Conservation (phyloP, 2,888 invertebrate species). For the Tetheella fluctuosa region DNA sequence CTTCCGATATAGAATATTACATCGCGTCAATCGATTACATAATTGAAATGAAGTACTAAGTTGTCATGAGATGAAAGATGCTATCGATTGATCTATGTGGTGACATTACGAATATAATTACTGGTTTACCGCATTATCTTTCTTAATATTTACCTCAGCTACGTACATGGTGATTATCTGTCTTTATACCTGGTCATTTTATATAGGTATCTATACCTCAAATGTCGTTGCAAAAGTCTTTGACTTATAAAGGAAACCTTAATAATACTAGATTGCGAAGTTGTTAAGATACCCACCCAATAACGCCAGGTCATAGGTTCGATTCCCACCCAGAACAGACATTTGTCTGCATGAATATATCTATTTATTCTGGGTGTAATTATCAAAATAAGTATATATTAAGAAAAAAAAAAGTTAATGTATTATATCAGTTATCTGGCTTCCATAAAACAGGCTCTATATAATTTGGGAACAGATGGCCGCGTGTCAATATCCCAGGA, state of each 20-base stretch:
- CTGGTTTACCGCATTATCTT: not conserved
- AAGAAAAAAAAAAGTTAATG: no score
- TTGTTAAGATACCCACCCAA: no score
- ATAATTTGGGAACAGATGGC: no score
- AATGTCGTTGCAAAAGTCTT: not conserved
- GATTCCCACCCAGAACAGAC: no score
- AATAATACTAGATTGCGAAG: no score
- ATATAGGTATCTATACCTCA: not conserved
- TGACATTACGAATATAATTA: constrained; percentile 2
- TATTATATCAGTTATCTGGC: no score
- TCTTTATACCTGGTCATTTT: not conserved
- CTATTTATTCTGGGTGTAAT: no score
- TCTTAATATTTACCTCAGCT: constrained; percentile 1
- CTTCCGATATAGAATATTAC: constrained; percentile 44
- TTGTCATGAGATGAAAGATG: not conserved
- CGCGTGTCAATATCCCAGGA: no score
- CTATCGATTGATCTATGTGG: not conserved
- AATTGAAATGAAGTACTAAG: constrained; percentile 32
- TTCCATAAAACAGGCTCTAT: no score
- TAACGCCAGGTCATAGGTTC: no score
- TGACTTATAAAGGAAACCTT: not conserved
- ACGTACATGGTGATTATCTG: not conserved
- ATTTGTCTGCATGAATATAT: no score
- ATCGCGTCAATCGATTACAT: constrained; percentile 27
- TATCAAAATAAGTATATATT: no score